Evolutionary conservation across 2,797 vertebrate genomes (phyloP).

Genomic region (Cichlasoma orientale): DNA sequence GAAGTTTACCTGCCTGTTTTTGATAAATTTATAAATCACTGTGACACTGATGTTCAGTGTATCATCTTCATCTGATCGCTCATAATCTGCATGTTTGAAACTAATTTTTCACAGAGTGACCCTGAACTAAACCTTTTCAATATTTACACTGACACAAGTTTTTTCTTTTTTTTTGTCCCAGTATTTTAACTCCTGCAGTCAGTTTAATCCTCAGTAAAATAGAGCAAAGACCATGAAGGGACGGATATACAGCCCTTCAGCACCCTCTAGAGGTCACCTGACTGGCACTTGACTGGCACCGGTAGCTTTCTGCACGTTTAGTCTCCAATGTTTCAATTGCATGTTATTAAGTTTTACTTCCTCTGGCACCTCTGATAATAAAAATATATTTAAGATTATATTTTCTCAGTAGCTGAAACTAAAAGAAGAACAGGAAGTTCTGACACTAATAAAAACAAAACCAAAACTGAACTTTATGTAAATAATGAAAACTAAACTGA

Average conservation of each 20-base stretch:
- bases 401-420: too few species aligned
- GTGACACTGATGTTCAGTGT: not conserved
- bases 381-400: too few species aligned
- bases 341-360: too few species aligned
- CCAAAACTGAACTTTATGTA: too few species aligned
- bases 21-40: not conserved
- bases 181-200: rapidly evolving
- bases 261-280: not conserved
- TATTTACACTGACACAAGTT: rapidly evolving
- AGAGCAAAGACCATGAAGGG: rapidly evolving
- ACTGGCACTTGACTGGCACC: not conserved
- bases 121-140: rapidly evolving
- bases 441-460: too few species aligned
- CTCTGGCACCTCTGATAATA: too few species aligned
- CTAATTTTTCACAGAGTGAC: rapidly evolving
- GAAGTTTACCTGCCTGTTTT: not conserved
- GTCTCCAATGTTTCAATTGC: rapidly evolving
- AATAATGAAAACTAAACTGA: too few species aligned
- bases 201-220: rapidly evolving
- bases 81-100: not conserved
- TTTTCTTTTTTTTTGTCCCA: rapidly evolving
- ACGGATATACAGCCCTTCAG: too few species aligned
- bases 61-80: rapidly evolving
- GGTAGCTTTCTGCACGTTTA: not conserved
- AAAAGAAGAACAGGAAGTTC: too few species aligned